phyloP scores from a whole-genome alignment of 2,113 vertebrate genomes.

The Zosterops hypoxanthus region DNA sequence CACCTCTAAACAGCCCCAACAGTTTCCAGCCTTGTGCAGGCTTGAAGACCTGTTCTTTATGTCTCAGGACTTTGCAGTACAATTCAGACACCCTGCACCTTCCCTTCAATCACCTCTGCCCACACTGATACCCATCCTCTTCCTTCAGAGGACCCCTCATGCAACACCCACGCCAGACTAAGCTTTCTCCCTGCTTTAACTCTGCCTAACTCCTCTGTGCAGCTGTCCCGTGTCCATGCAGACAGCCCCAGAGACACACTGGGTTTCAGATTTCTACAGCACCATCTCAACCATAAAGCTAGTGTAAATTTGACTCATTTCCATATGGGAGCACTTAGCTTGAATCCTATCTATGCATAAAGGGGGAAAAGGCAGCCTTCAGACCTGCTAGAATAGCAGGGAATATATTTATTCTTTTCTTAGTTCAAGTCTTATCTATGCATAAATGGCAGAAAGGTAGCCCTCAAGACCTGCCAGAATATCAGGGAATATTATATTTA shows the following conservation, averaged over 20 bases:
- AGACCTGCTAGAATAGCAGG: not conserved
- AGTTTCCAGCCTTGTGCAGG: not conserved
- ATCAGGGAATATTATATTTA: constrained; percentile 3
- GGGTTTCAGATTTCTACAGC: not conserved
- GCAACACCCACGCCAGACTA: not conserved
- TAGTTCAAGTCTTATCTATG: constrained; percentile 20
- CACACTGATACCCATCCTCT: not conserved
- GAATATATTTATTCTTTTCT: not conserved
- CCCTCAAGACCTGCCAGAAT: not conserved
- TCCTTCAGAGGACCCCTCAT: not conserved
- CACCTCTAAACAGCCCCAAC: not conserved
- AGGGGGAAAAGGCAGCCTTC: not conserved
- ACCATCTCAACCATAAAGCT: not conserved
- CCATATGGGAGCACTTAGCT: not conserved
- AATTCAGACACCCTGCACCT: not conserved
- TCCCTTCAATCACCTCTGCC: not conserved
- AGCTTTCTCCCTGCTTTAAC: not conserved
- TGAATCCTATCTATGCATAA: not conserved
- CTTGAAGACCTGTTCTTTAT: not conserved
- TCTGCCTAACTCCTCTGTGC: not conserved
- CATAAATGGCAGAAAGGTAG: not conserved
- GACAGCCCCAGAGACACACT: not conserved
- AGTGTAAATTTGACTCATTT: not conserved
- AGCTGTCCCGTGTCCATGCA: not conserved
- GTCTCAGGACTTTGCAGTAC: not conserved